Percentiles rank a stretch among this genome's conserved stretches.
These are phyloP conservation scores for Dasyprocta punctata DNA, from an alignment of 2,113 vertebrate species.

Conservation along the genomic window DNA sequence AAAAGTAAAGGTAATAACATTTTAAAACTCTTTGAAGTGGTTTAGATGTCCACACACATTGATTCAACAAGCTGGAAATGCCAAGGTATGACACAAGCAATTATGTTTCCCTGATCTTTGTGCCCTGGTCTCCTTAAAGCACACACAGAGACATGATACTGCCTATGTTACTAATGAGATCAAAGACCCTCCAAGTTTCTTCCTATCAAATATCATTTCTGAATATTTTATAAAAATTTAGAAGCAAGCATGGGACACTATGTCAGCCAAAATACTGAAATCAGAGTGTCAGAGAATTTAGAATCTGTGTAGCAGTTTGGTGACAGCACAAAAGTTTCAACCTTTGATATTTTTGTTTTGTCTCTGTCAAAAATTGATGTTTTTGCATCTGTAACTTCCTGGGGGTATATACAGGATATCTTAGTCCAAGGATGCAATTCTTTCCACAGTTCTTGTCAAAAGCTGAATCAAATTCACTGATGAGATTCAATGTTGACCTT, in stretches of 20 bases:
- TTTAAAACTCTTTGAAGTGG: neutral
- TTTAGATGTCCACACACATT: neutral
- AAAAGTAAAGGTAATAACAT: neutral
- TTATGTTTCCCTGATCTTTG: neutral
- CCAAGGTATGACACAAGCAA: neutral
- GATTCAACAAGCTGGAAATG: fast-evolving
- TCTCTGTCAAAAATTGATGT: neutral
- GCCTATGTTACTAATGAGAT: no score
- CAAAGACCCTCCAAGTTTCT: neutral
- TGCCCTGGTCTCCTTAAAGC: fast-evolving
- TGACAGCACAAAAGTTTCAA: neutral
- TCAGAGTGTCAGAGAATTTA: neutral
- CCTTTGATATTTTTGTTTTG: neutral
- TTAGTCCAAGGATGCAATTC: no score
- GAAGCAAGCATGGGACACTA: no score
- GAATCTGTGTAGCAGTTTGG: neutral
- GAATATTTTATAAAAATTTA: neutral
- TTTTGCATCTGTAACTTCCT: no score
- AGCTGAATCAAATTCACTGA: no score
- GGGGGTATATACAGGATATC: no score
- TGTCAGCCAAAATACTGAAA: no score
- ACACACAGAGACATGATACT: neutral
- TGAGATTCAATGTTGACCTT: no score
- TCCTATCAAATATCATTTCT: neutral
- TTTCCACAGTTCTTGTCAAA: no score